These are phyloP conservation scores for Leptobrachium ailaonicum DNA, from an alignment of 2,113 vertebrate genomes.

Conservation along the genomic window DNA sequence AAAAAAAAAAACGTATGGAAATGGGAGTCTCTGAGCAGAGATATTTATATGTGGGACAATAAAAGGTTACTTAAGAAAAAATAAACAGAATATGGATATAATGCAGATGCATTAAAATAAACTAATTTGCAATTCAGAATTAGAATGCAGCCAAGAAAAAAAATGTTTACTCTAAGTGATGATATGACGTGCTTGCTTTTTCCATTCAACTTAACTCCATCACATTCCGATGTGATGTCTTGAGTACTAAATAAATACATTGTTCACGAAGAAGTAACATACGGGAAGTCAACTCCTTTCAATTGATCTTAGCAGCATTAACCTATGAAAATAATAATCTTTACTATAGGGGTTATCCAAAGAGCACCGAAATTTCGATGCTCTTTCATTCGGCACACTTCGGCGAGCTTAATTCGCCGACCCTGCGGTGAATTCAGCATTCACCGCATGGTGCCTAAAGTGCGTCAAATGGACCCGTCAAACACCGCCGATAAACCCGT, in stretches of 20 bases:
- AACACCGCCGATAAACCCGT: too few species aligned
- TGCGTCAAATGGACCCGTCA: too few species aligned
- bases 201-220: conserved; percentile 7
- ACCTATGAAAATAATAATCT: background rate
- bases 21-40: too few species aligned
- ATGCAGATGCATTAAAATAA: background rate
- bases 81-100: background rate
- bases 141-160: background rate
- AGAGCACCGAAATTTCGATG: too few species aligned
- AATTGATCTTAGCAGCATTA: background rate
- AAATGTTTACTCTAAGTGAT: background rate
- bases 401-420: too few species aligned
- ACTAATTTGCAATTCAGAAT: background rate
- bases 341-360: too few species aligned
- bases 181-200: conserved; percentile 10
- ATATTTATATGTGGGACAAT: background rate
- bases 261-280: background rate
- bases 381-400: too few species aligned
- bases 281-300: background rate
- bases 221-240: conserved; percentile 12
- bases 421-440: too few species aligned
- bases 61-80: background rate
- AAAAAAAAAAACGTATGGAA: too few species aligned
- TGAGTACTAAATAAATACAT: conserved; percentile 16
- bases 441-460: too few species aligned